Percentiles rank a stretch among this genome's conserved stretches.
Conservation (phyloP, 2,888 invertebrate genomes). For the Epistrophe grossulariae region DNA sequence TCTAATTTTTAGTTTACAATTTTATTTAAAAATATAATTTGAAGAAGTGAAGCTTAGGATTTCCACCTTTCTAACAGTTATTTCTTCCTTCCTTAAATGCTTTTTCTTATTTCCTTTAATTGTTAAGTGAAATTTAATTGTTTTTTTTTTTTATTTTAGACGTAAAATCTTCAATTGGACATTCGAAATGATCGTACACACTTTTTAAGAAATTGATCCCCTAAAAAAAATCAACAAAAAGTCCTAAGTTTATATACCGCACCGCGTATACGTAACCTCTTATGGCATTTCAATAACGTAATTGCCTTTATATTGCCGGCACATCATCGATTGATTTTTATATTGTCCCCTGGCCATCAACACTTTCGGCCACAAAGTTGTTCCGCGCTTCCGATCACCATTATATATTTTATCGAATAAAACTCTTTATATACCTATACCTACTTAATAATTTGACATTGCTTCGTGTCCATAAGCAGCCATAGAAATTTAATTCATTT, state of each 20-base stretch:
- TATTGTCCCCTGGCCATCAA: constrained; percentile 60
- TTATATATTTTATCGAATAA: constrained; percentile 40
- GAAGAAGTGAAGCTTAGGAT: background rate
- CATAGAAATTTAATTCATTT: constrained; percentile 59
- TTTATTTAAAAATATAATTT: no score
- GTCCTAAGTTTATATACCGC: background rate
- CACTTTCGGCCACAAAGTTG: constrained; percentile 39
- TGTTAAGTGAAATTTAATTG: constrained; percentile 26
- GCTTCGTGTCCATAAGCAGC: constrained; percentile 64
- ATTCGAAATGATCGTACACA: constrained; percentile 15
- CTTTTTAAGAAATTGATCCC: constrained; percentile 13
- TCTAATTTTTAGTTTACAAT: no score
- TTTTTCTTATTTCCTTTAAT: background rate
- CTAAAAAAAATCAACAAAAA: constrained; percentile 11
- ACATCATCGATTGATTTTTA: constrained; percentile 54
- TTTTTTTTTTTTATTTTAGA: no score
- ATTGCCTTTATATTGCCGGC: constrained; percentile 50
- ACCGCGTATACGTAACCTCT: constrained; percentile 35
- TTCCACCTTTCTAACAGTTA: background rate
- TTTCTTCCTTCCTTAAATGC: background rate
- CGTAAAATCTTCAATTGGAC: constrained; percentile 32
- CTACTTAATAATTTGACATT: constrained; percentile 55
- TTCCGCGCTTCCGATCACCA: constrained; percentile 60
- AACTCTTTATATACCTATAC: constrained; percentile 34
- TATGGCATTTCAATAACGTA: constrained; percentile 52